Base-by-base conservation (phyloP, 2,797 vertebrate species). In the Fundulus diaphanus region DNA sequence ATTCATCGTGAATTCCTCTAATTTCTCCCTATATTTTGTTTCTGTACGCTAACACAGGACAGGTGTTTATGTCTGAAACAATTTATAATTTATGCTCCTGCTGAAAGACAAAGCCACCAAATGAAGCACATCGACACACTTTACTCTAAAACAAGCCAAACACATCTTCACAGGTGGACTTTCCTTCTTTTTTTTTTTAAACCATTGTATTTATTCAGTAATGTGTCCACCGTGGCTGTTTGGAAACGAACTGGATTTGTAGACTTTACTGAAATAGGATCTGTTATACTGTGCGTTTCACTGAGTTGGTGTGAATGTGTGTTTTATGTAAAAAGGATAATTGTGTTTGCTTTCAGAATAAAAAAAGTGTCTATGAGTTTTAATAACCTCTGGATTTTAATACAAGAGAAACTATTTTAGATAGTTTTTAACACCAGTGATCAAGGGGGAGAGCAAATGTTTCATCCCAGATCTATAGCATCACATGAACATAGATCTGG, bases 41-140 rank as follows among this genome's bases (percentile, higher is more conserved):
- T 3, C 67, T 49, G 18, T 46, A 24, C 56, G 31, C 31, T 51
- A 61, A 15, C 16, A 7, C 18, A 59, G 18, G 33, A 22, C 59
- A 63, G 9, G 33, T 35, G 33, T 63, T 37, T 63, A 35, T 63
- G 20, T 22, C 8, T 3, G 24, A 63, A 63, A 63, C 15, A 48
- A 48, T 3, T 37, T 37, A 37, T 12, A 8, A 63, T 9, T 61
- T 6, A 5, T 9, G 8, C 33, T 63, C 33, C 2, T 37, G 20
- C 33, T 5, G 11, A 63, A 63, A 18, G 57, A 37, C 3, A 37
- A 37, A 13, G 29, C 77, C 16, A 52, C 5, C 69, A 57, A 54
- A 27, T 65, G 40, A 42, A 80, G 37, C 76, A 77, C 37, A 12
- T 67, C 24, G 51, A 65, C 27, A 63, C 29, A 13, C 68, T 77